phyloP scores from a whole-genome alignment of 2,113 vertebrate genomes.

The Lontra canadensis region DNA sequence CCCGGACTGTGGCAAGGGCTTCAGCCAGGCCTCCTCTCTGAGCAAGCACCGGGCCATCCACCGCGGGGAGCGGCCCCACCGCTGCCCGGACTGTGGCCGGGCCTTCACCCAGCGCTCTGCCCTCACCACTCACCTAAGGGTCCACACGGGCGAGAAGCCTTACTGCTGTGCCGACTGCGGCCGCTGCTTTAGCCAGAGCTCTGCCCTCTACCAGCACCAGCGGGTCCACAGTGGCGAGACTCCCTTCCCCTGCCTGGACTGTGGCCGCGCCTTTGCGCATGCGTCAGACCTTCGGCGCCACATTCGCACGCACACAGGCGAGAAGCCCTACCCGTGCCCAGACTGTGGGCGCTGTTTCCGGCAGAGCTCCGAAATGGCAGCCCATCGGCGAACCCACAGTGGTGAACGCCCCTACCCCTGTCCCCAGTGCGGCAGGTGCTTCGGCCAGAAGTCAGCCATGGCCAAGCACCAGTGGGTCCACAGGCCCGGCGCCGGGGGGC shows the following conservation, averaged over 20 bases:
- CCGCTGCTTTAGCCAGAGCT: slow-evolving; percentile 76
- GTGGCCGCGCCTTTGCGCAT: slow-evolving; percentile 75
- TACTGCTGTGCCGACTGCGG: slow-evolving; percentile 69
- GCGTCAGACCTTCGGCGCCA: slow-evolving; percentile 80
- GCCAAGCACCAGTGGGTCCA: slow-evolving; percentile 86
- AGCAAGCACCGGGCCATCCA: slow-evolving; percentile 77
- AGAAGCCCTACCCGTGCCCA: slow-evolving; percentile 82
- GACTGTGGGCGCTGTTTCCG: slow-evolving; percentile 85
- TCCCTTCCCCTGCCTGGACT: slow-evolving; percentile 66
- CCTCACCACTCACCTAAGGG: slow-evolving; percentile 71
- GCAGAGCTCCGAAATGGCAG: slow-evolving; percentile 84
- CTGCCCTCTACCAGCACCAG: slow-evolving; percentile 72
- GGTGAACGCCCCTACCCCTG: slow-evolving; percentile 84
- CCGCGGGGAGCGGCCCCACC: slow-evolving; percentile 69
- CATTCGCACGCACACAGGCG: slow-evolving; percentile 72
- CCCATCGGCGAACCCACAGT: slow-evolving; percentile 81
- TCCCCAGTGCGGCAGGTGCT: slow-evolving; percentile 82
- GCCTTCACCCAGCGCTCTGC: slow-evolving; percentile 74
- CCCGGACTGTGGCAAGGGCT: slow-evolving; percentile 71
- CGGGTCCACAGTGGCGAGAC: slow-evolving; percentile 74
- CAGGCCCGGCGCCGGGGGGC: background rate
- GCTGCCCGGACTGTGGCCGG: slow-evolving; percentile 64
- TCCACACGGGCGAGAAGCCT: slow-evolving; percentile 77
- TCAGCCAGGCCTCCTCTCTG: slow-evolving; percentile 71
- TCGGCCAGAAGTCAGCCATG: slow-evolving; percentile 82